A percentile compares a stretch with the other conserved stretches of the same genome.
Conservation (phyloP, 1,140 invertebrate species). For the Trachymyrmex cornetzi region DNA sequence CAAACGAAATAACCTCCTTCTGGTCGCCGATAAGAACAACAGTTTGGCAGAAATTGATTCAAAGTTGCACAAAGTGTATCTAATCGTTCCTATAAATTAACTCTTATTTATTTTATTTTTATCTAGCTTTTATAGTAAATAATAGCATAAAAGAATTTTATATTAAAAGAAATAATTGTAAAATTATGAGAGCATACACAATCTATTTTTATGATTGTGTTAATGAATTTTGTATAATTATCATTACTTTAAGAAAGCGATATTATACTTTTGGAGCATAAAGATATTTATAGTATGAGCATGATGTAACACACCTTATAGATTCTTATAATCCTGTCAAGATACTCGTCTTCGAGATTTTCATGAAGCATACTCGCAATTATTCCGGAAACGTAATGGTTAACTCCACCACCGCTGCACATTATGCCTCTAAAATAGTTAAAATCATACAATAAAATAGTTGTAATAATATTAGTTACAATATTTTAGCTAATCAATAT, state of each 20-base stretch:
- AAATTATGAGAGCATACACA: not conserved
- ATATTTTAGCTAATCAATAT: not conserved
- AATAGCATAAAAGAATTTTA: not conserved
- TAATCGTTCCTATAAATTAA: slow-evolving; percentile 84
- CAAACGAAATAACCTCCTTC: slow-evolving; percentile 89
- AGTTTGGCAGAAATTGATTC: slow-evolving; percentile 82
- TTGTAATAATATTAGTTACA: slow-evolving; percentile 10
- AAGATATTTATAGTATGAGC: slow-evolving; percentile 10
- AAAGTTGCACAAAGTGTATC: slow-evolving; percentile 82
- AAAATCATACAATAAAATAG: not conserved
- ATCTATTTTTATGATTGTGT: not conserved
- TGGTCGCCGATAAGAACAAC: slow-evolving; percentile 85
- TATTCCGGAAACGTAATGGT: slow-evolving; percentile 89
- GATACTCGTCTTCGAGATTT: slow-evolving; percentile 85
- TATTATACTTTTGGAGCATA: not conserved
- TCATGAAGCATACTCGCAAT: slow-evolving; percentile 87
- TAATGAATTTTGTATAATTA: not conserved
- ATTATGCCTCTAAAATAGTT: slow-evolving; percentile 85
- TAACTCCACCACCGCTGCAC: slow-evolving; percentile 88
- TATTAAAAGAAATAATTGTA: slow-evolving; percentile 22
- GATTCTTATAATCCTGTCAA: slow-evolving; percentile 83
- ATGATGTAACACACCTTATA: slow-evolving; percentile 81
- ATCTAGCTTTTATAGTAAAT: slow-evolving; percentile 10
- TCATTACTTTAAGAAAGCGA: not conserved
- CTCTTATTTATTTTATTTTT: slow-evolving; percentile 14